These are phyloP conservation scores for Agrypnus murinus DNA, from an alignment of 2,888 invertebrate genomes.

Conservation along the genomic window DNA sequence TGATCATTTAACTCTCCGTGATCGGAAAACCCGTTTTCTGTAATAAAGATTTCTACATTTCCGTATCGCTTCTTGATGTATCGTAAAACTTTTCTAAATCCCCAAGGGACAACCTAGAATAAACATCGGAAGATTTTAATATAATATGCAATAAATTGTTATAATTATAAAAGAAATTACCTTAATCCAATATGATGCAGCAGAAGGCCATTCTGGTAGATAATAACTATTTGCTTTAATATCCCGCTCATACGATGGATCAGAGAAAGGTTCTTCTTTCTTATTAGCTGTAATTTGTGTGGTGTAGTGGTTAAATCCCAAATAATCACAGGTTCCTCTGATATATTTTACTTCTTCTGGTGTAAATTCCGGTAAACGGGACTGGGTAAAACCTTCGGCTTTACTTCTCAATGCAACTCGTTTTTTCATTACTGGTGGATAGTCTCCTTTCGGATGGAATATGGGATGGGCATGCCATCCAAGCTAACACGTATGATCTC, in stretches of 20 bases:
- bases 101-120: slow-evolving; percentile 77
- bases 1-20: slow-evolving; percentile 71
- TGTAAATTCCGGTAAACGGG: slow-evolving; percentile 79
- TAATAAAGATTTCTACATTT: slow-evolving; percentile 74
- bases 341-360: slow-evolving; percentile 76
- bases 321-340: slow-evolving; percentile 79
- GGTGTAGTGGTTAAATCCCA: slow-evolving; percentile 86
- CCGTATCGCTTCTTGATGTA: slow-evolving; percentile 68
- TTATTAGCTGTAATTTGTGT: slow-evolving; percentile 60
- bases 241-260: slow-evolving; percentile 32
- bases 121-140: no score
- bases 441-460: slow-evolving; percentile 77
- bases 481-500: no score
- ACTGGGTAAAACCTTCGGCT: slow-evolving; percentile 75
- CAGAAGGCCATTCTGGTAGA: slow-evolving; percentile 15
- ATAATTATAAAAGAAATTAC: no score
- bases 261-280: not conserved
- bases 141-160: no score
- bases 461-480: slow-evolving; percentile 82
- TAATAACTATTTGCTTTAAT: not conserved
- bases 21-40: slow-evolving; percentile 76
- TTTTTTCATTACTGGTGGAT: slow-evolving; percentile 78
- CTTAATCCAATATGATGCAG: not conserved
- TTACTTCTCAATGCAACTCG: slow-evolving; percentile 75
- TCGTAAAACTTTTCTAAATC: slow-evolving; percentile 73